Evolutionary conservation across 2,113 vertebrate species (phyloP), one percentile per base, ranked within the genome.

Genomic region (Paramormyrops kingsleyae): DNA sequence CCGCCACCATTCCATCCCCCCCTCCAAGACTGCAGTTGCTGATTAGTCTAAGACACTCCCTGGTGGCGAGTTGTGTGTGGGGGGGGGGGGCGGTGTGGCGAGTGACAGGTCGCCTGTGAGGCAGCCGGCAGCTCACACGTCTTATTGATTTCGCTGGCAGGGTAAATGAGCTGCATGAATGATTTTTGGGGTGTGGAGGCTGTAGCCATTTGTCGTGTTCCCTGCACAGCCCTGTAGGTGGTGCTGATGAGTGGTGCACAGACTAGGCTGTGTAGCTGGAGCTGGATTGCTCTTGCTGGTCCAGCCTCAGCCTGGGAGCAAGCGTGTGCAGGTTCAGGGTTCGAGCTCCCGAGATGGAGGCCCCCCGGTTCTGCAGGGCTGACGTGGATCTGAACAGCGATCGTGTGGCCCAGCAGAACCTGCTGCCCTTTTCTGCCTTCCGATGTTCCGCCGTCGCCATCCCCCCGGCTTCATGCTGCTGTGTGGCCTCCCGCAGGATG

Each of bases 401-500:
- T 12, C 5, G 10, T 17, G 13, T 39, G 70, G 9, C 70, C 13
- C 70, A 13, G 31, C 70, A 35, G 70, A 74, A 74, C 10, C 12
- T 27, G 12, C 70, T 77, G 70, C 27, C 50, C 50, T 27, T 74
- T 47, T 90, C 56, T 44, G 13, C 83, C 24, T 84, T 1, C 9
- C 19, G 5, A 4, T n/a, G 39, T 84, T 21, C 9, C 2, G 1
- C 39, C 10, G 39, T n/a, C 2, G 0, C 21, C 0, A 8, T 3
- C n/a, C 27, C 62, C 10, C 80, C 24, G 21, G 83, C 83, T 12
- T n/a, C 50, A 84, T 92, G 90, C 21, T 59, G 27, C 93, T 86
- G 17, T 90, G n/a, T 85, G n/a, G 70, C 9, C 0, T 9, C 46
- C 50, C 56, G 42, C 94, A 99, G 98, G 90, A 96, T 98, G 94